These are phyloP conservation scores for Mastigias papua DNA, from an alignment of 30 jellyfish, hydroid and myxozoan species.

Conservation along the genomic window DNA sequence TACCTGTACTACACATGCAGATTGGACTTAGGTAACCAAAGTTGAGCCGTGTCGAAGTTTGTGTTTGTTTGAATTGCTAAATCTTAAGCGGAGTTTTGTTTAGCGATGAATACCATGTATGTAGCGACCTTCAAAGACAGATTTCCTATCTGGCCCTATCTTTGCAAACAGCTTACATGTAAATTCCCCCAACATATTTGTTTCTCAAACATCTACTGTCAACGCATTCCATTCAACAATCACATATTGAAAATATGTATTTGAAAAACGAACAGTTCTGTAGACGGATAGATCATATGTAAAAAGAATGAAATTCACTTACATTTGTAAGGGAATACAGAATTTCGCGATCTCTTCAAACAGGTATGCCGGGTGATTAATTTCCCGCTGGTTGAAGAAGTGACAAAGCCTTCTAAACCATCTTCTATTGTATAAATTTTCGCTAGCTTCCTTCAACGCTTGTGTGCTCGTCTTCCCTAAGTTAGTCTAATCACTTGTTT, in stretches of 20 bases:
- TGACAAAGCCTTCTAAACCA: neutral
- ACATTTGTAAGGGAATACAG: constrained; percentile 24
- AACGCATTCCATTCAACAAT: constrained; percentile 1
- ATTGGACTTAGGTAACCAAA: too few relatives aligned
- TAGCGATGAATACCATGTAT: neutral
- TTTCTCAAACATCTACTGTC: constrained; percentile 1
- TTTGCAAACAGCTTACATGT: constrained; percentile 29
- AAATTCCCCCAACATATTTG: constrained; percentile 11
- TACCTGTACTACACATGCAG: too few relatives aligned
- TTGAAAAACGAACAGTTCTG: constrained; percentile 30
- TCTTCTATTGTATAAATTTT: neutral
- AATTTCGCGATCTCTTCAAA: neutral
- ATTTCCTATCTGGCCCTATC: constrained; percentile 19
- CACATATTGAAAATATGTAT: constrained; percentile 30
- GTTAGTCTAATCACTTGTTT: too few relatives aligned
- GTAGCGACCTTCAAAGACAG: neutral
- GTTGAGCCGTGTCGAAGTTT: too few relatives aligned
- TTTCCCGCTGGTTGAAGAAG: neutral
- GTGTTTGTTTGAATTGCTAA: too few relatives aligned
- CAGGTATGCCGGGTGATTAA: neutral
- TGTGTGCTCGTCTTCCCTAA: too few relatives aligned
- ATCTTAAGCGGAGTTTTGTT: too few relatives aligned
- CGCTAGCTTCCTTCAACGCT: too few relatives aligned
- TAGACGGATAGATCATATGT: constrained; percentile 15
- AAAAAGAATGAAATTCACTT: too few relatives aligned